Evolutionary conservation across 2,888 invertebrate species (phyloP), one percentile per base, ranked within the genome.

Genomic region (Dioctria rufipes): DNA sequence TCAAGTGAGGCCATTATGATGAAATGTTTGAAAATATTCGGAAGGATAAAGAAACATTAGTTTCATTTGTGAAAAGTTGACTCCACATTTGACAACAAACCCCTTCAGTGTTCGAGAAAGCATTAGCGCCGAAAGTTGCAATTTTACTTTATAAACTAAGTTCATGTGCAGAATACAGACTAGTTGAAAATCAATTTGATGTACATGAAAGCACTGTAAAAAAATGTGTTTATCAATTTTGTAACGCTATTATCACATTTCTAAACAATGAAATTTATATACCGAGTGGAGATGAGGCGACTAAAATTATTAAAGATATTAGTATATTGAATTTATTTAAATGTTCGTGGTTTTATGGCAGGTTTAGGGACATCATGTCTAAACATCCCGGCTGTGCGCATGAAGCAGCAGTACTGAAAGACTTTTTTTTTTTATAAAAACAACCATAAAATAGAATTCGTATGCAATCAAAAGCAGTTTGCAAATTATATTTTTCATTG

Each of bases 181-280:
- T 77, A 4, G 58, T 77, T 5, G 77, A 63, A 11, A 77, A 77
- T 46, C 77, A 77, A 42, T 77, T 77, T 49, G 77, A 63, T 3
- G 77, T 61, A 4, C 63, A 61, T 42, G 43, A 77, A 61, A 61
- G 61, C 5, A 43, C 77, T 6, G 77, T 77, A 37, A 60, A 60
- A 42, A 75, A 43, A 42, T 75, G 58, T 43, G n/a, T 75, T 39
- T 42, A 71, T 4, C 43, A 77, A 49, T 77, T 77, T 13, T 77
- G 77, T 63, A 3, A 42, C 11, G 63, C 61, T 4, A 40, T 11
- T 3, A 37, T 71, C 3, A 39, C 39, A 4, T 39, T 61, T 39
- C n/a, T 61, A 37, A 61, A 71, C 3, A 11, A 49, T 3, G 43
- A 46, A 37, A 49, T 71, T 6, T n/a, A 58, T n/a, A 73, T 73